Base-by-base conservation (phyloP, 2,888 invertebrate species). In the Siphonodentalium dalli region DNA sequence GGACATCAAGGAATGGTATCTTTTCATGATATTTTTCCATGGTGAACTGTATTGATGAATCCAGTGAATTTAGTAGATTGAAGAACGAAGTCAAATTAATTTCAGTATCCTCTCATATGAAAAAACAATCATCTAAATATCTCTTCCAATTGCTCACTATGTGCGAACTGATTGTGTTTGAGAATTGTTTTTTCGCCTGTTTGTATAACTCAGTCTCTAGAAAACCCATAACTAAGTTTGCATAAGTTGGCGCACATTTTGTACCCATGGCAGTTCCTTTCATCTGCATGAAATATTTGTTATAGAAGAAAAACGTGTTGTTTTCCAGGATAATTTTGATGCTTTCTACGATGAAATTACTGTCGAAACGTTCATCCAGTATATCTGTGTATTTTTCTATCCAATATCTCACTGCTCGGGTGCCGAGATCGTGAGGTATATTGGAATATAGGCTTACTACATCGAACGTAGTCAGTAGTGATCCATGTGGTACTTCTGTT, bases 191-290 rank as follows among this genome's bases (percentile, higher is more conserved):
- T n/a, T n/a, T n/a, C n/a, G n/a, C n/a, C n/a, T n/a, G n/a, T n/a
- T n/a, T n/a, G n/a, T n/a, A n/a, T n/a, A n/a, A n/a, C n/a, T n/a
- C n/a, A n/a, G n/a, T n/a, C n/a, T n/a, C n/a, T n/a, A n/a, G n/a
- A n/a, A 31, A 50, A 26, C 42, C 48, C 34, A 50, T 35, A n/a
- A 44, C 31, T n/a, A 61, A 21, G 23, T 47, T 63, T 2, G 52
- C 59, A 44, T 54, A 57, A 3, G 49, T 45, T 9, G 56, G 61
- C 1, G 55, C 49, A 9, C 54, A 24, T 31, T 45, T 39, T 1
- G 51, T 57, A 7, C 58, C 61, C 53, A 56, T 56, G 1, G 52
- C 52, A 34, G 55, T 58, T 18, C 58, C 55, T 24, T 44, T 29
- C n/a, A 38, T 46, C 31, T 58, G 58, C 29, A 9, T 44, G 34